Evolutionary conservation across 2,888 invertebrate species (phyloP), one percentile per base, ranked within the genome.

Genomic region (Dasypolia templi): DNA sequence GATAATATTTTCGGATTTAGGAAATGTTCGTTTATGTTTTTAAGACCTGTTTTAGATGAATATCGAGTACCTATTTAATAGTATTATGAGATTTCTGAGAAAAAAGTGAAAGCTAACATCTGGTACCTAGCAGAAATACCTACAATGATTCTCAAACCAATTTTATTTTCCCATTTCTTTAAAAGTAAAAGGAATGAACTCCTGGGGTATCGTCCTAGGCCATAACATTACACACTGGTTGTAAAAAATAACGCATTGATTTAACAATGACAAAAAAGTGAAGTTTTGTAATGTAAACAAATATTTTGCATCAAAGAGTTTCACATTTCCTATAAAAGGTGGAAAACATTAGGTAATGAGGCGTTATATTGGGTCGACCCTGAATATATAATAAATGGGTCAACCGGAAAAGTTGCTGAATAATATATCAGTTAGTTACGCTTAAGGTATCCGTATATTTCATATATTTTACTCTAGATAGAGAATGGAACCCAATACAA

Each of bases 371-470:
- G 46, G 67, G 59, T 64, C 64, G 61, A 55, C 49, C 63, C 58
- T 81, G 75, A 81, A 81, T 78, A 75, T 66, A 44, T 66, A 58
- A 78, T 42, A 22, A 58, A 58, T 53, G n/a, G 58, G 22, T 46
- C 35, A 32, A 42, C 32, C 46, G 42, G 44, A 80, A 63, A 53
- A 46, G 12, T 35, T 26, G 39, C 32, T 74, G 63, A 75, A 63
- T 55, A 67, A 66, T 73, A 49, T 58, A 53, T 39, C 26, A 5
- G 32, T 80, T 39, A 46, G 51, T 62, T 72, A 46, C 42, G 56
- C 2, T 14, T 22, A 29, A n/a, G n/a, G 12, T 35, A 64, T 44
- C 12, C 22, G 22, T 35, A n/a, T n/a, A n/a, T n/a, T n/a, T 12
- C 3, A 73, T n/a, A 46, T 39, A 51, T 73, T 55, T 49, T 49